phyloP scores from a whole-genome alignment of 2,888 invertebrate genomes.

The Cerastis rubricosa region DNA sequence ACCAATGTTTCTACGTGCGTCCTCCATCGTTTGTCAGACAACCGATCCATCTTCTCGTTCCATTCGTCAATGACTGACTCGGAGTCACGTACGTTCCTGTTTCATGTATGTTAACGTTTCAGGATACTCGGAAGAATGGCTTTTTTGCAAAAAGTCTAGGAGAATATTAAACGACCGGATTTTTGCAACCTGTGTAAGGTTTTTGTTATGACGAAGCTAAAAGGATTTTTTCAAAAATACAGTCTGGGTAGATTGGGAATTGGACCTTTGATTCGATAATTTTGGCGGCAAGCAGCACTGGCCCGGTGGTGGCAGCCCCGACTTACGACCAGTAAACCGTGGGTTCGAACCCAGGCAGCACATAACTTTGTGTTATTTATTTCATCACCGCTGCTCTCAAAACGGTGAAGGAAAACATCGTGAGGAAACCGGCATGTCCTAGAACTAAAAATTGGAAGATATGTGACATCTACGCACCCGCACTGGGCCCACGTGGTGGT shows the following conservation, averaged over 20 bases:
- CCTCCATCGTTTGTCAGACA: constrained; percentile 81
- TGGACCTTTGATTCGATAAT: neutral
- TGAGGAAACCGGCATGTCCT: too few relatives aligned
- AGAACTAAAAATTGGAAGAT: too few relatives aligned
- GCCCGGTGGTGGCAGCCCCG: too few relatives aligned
- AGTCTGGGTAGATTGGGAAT: too few relatives aligned
- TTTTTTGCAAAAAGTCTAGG: neutral
- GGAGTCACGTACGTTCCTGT: constrained; percentile 63
- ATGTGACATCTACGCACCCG: too few relatives aligned
- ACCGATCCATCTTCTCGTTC: constrained; percentile 80
- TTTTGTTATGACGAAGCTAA: neutral
- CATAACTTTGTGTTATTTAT: too few relatives aligned
- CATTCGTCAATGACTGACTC: constrained; percentile 78
- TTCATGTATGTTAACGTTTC: constrained; percentile 37
- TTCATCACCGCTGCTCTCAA: too few relatives aligned
- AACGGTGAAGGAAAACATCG: too few relatives aligned
- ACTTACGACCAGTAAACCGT: too few relatives aligned
- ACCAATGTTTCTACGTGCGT: constrained; percentile 68
- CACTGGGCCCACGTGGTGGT: too few relatives aligned
- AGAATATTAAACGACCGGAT: neutral
- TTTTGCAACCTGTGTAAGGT: neutral
- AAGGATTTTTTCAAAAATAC: neutral
- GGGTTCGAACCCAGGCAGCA: too few relatives aligned
- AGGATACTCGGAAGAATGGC: neutral
- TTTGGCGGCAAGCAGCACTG: too few relatives aligned